These are phyloP conservation scores for Scaptomyza caliginosa DNA, from an alignment of 2,888 invertebrate species.

Conservation along the genomic window DNA sequence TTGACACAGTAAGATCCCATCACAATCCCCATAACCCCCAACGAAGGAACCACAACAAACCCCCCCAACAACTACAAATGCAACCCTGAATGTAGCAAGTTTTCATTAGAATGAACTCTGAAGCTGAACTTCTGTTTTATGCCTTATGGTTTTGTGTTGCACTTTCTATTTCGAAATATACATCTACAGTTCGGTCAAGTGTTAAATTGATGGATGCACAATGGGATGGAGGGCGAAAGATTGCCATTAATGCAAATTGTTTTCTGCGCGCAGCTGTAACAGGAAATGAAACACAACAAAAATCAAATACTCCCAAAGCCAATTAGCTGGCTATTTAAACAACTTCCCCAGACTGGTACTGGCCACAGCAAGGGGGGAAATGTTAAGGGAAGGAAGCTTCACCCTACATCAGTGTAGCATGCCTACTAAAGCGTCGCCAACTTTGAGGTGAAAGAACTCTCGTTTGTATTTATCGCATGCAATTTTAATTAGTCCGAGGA, in stretches of 20 bases:
- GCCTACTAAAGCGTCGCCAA: neutral
- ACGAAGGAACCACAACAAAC: neutral
- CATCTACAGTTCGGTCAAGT: constrained; percentile 17
- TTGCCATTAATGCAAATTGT: constrained; percentile 67
- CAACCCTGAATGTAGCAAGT: constrained; percentile 13
- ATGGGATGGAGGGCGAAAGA: neutral
- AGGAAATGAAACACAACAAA: constrained; percentile 67
- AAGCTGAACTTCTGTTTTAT: constrained; percentile 39
- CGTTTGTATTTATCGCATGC: constrained; percentile 42
- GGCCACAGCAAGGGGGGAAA: neutral
- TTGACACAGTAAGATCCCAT: constrained; percentile 44
- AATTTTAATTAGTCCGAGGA: constrained; percentile 60
- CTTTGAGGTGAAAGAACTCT: constrained; percentile 56
- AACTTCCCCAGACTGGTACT: constrained; percentile 24
- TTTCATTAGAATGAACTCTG: constrained; percentile 16
- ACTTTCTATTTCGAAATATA: constrained; percentile 60
- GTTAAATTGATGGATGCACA: constrained; percentile 14
- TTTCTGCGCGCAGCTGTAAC: constrained; percentile 50
- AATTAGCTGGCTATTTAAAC: constrained; percentile 60
- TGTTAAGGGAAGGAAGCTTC: neutral
- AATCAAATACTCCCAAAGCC: constrained; percentile 56
- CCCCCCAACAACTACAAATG: neutral
- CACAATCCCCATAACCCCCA: neutral
- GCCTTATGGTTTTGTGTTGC: constrained; percentile 46
- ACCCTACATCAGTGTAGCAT: neutral